These are phyloP conservation scores for Empidonax traillii DNA, from an alignment of 2,113 vertebrate species.

Conservation along the genomic window DNA sequence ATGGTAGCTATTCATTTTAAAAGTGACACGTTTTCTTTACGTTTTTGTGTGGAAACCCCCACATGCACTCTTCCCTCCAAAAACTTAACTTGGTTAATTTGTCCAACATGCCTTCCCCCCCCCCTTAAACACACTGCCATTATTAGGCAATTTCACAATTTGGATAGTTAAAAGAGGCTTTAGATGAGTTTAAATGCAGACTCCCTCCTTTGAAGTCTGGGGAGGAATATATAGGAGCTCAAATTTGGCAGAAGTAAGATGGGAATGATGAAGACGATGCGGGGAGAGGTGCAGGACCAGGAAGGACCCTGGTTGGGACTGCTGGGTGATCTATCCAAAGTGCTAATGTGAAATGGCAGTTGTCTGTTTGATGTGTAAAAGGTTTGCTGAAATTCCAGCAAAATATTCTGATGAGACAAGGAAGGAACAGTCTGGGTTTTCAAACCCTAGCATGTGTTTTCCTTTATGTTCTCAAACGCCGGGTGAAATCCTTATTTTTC, in stretches of 20 bases:
- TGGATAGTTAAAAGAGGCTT: conserved; percentile 36
- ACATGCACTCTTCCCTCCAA: conserved; percentile 35
- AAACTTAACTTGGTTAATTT: conserved; percentile 68
- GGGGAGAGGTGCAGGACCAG: background rate
- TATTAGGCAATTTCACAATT: conserved; percentile 44
- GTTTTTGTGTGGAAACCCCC: conserved; percentile 62
- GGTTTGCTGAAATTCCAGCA: conserved; percentile 49
- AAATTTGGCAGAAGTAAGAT: background rate
- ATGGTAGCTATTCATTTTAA: conserved; percentile 74
- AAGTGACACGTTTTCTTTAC: conserved; percentile 71
- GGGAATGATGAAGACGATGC: background rate
- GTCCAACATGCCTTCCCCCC: conserved; percentile 5
- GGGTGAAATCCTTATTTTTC: conserved; percentile 54
- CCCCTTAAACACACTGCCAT: background rate
- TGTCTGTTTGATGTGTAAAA: conserved; percentile 22
- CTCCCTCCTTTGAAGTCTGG: background rate
- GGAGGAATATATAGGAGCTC: background rate
- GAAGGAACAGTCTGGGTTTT: conserved; percentile 19
- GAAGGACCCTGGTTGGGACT: background rate
- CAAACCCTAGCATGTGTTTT: conserved; percentile 35
- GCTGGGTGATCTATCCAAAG: background rate
- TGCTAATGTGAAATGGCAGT: background rate
- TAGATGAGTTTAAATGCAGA: background rate
- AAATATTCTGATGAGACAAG: conserved; percentile 21
- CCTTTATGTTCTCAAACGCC: conserved; percentile 49